Conservation (phyloP, 2,888 invertebrate species). For the Drosophila diplacantha region DNA sequence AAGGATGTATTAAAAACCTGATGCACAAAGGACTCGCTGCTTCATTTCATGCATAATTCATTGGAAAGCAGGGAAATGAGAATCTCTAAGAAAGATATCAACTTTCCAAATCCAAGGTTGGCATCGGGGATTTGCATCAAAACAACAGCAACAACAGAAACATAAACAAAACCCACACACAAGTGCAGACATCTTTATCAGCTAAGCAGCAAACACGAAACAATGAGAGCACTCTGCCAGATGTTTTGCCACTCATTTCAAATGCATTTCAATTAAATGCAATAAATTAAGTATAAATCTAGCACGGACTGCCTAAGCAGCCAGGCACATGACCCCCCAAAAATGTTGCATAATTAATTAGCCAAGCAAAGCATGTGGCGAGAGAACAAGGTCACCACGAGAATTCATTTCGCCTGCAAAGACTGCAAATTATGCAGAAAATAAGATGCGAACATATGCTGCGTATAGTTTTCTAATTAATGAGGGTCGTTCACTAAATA, state of each 20-base stretch:
- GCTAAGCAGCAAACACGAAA: slow-evolving; percentile 32
- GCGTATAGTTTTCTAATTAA: slow-evolving; percentile 7
- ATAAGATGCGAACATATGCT: slow-evolving; percentile 24
- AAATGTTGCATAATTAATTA: slow-evolving; percentile 50
- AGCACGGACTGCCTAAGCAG: slow-evolving; percentile 17
- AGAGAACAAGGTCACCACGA: slow-evolving; percentile 26
- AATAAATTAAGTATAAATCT: slow-evolving; percentile 50
- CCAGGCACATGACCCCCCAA: slow-evolving; percentile 3
- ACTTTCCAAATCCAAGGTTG: not conserved
- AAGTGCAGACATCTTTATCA: slow-evolving; percentile 42
- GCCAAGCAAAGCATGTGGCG: slow-evolving; percentile 20
- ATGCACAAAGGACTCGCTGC: not conserved
- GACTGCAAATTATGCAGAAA: slow-evolving; percentile 37
- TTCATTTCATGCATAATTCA: slow-evolving; percentile 9
- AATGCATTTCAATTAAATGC: slow-evolving; percentile 55
- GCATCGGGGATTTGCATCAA: slow-evolving; percentile 13
- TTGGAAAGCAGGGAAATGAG: not conserved
- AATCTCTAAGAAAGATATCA: not conserved
- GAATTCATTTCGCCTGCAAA: slow-evolving; percentile 19
- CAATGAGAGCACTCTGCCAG: slow-evolving; percentile 11
- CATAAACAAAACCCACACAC: slow-evolving; percentile 5
- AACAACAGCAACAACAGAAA: not conserved
- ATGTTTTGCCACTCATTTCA: slow-evolving; percentile 25
- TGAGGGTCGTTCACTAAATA: not conserved
- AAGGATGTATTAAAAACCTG: slow-evolving; percentile 2